Percentiles rank a stretch among this genome's conserved stretches.
Evolutionary conservation across 1,140 invertebrate genomes (phyloP).

Genomic region (Ylistrum balloti): DNA sequence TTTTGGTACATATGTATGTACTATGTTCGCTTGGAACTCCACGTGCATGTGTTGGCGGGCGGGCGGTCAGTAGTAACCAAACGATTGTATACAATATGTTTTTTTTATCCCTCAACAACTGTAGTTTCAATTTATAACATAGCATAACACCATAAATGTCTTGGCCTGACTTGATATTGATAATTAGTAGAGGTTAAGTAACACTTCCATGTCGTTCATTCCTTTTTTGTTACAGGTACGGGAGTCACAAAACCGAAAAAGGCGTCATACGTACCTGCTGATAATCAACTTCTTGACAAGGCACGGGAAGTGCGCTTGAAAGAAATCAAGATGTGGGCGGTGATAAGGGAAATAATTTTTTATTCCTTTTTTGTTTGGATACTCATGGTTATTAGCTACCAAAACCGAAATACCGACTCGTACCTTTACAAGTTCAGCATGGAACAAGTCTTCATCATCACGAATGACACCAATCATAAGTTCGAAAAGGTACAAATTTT

Average conservation of each 20-base stretch:
- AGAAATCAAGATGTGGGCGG: slow-evolving; percentile 83
- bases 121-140: too few relatives aligned
- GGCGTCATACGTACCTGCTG: slow-evolving; percentile 80
- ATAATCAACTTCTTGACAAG: slow-evolving; percentile 79
- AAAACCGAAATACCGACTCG: slow-evolving; percentile 81
- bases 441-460: slow-evolving; percentile 82
- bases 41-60: too few relatives aligned
- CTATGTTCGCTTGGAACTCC: too few relatives aligned
- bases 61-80: too few relatives aligned
- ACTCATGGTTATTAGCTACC: slow-evolving; percentile 83
- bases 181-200: too few relatives aligned
- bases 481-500: slow-evolving; percentile 69
- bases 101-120: too few relatives aligned
- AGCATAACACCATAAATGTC: too few relatives aligned
- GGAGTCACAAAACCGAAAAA: slow-evolving; percentile 61
- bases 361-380: slow-evolving; percentile 84
- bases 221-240: background rate
- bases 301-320: slow-evolving; percentile 81
- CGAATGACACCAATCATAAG: slow-evolving; percentile 72
- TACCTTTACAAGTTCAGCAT: slow-evolving; percentile 82
- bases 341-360: slow-evolving; percentile 83
- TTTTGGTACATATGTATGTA: too few relatives aligned
- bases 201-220: too few relatives aligned
- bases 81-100: too few relatives aligned
- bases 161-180: too few relatives aligned